Conservation (phyloP, 2,888 invertebrate genomes). For the Tetanocera ferruginea region DNA sequence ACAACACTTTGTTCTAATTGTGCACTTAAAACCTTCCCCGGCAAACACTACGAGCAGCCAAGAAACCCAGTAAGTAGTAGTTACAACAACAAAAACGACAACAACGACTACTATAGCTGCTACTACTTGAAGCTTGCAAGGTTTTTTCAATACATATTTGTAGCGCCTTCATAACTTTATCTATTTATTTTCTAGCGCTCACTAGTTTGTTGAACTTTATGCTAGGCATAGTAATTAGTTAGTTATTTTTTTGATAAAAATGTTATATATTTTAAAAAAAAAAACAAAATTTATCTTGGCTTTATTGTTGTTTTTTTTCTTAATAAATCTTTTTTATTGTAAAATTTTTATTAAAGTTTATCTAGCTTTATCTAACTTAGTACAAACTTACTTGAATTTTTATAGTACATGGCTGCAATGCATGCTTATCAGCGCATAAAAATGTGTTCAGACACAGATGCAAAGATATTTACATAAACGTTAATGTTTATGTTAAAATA, state of each 20-base stretch:
- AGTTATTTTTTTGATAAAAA: neutral
- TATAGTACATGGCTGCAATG: neutral
- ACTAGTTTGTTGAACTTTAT: constrained; percentile 10
- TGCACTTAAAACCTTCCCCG: neutral
- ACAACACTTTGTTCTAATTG: neutral
- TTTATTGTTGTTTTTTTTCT: neutral
- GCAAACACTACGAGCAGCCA: too few species aligned
- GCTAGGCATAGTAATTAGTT: neutral
- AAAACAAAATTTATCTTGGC: neutral
- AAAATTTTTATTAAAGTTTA: too few species aligned
- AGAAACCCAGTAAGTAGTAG: too few species aligned
- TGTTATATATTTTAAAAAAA: neutral
- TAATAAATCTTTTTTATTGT: too few species aligned
- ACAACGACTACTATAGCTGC: too few species aligned
- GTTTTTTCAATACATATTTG: neutral
- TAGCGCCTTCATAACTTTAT: neutral
- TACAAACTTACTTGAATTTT: neutral
- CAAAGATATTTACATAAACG: neutral
- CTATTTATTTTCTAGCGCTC: neutral
- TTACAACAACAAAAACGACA: too few species aligned
- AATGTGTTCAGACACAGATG: neutral
- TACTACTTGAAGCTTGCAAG: too few species aligned
- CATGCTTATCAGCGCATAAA: constrained; percentile 5
- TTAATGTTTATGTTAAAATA: neutral
- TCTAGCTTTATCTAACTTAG: neutral